These are phyloP conservation scores for Drosophila subquinaria DNA, from an alignment of 2,888 invertebrate genomes.

Conservation along the genomic window DNA sequence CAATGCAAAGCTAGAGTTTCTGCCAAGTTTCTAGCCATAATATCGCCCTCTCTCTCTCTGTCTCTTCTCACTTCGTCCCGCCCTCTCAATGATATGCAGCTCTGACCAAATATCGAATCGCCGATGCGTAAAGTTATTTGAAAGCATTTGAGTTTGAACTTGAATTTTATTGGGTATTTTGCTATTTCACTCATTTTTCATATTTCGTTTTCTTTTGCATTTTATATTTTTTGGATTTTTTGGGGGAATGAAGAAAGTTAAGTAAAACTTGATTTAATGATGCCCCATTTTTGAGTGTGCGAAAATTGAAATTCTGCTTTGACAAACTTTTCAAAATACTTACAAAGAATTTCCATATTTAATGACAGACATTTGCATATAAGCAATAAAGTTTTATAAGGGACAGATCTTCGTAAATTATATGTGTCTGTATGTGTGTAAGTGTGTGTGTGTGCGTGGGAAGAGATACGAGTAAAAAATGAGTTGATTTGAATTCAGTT, in stretches of 20 bases:
- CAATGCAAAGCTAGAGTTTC: conserved; percentile 52
- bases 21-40: conserved; percentile 36
- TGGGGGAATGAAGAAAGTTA: neutral
- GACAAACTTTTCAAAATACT: conserved; percentile 41
- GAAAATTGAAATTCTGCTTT: conserved; percentile 45
- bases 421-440: neutral
- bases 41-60: neutral
- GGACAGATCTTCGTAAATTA: neutral
- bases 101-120: conserved; percentile 64
- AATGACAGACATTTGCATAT: conserved; percentile 67
- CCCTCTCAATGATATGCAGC: conserved; percentile 36
- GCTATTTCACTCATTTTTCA: neutral
- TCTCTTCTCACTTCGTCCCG: neutral
- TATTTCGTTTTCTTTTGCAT: neutral
- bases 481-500: conserved; percentile 15
- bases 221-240: neutral
- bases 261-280: conserved; percentile 39
- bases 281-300: conserved; percentile 27
- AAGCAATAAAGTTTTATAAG: conserved; percentile 31
- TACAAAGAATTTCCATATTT: conserved; percentile 68
- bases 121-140: conserved; percentile 68
- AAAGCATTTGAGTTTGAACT: conserved; percentile 69
- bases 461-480: conserved; percentile 4
- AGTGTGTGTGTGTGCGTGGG: neutral
- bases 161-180: conserved; percentile 39